Evolutionary conservation across 1,140 invertebrate genomes (phyloP).

Genomic region (Yoshiicerus persimilis): DNA sequence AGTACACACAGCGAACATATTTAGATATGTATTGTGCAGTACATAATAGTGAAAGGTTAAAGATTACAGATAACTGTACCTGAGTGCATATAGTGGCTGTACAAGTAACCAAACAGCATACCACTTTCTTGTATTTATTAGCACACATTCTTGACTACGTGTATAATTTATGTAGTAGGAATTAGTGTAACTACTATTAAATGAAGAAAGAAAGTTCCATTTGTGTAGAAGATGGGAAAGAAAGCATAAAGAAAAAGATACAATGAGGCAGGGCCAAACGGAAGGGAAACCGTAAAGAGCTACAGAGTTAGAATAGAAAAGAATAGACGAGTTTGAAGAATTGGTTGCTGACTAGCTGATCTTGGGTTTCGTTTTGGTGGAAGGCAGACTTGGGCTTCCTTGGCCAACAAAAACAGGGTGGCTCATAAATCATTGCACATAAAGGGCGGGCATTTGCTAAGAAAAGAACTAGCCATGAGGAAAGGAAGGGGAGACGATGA

Average conservation of each 20-base stretch:
- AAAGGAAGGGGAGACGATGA: constrained; percentile 19
- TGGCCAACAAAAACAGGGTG: constrained; percentile 16
- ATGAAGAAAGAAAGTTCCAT: background rate
- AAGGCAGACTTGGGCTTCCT: background rate
- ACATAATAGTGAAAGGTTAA: background rate
- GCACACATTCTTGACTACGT: background rate
- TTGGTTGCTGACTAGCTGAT: background rate
- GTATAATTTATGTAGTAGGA: background rate
- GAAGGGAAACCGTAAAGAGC: background rate
- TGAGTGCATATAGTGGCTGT: too few relatives aligned
- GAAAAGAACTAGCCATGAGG: constrained; percentile 42
- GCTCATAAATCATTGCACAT: constrained; percentile 42
- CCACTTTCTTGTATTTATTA: too few relatives aligned
- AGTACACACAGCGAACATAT: too few relatives aligned
- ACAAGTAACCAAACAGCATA: too few relatives aligned
- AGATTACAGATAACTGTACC: too few relatives aligned
- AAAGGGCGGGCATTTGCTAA: constrained; percentile 27
- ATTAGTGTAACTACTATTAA: background rate
- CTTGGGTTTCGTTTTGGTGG: background rate
- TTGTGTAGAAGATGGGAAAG: background rate
- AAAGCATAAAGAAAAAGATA: background rate
- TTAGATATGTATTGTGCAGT: background rate
- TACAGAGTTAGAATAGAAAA: background rate
- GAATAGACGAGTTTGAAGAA: background rate
- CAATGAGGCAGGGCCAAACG: background rate